phyloP scores from a whole-genome alignment of 2,888 invertebrate genomes.

The Nycteola revayana region DNA sequence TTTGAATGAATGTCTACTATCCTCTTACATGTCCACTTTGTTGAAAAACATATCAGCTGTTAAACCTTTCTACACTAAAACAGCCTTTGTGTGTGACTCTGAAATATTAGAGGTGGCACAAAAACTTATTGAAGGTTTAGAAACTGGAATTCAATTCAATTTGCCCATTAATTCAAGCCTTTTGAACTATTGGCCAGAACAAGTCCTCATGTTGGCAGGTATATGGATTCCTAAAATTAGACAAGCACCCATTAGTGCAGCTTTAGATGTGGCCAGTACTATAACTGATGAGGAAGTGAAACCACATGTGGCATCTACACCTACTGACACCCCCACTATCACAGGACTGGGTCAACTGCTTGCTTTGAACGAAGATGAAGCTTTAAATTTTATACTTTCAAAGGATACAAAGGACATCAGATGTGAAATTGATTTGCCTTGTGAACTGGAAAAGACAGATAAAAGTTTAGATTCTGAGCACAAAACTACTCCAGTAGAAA shows the following conservation, averaged over 20 bases:
- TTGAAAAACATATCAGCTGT: constrained; percentile 88
- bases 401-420: constrained; percentile 61
- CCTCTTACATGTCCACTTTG: constrained; percentile 93
- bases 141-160: constrained; percentile 87
- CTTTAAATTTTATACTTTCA: constrained; percentile 85
- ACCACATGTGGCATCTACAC: constrained; percentile 60
- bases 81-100: constrained; percentile 91
- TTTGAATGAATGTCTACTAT: constrained; percentile 92
- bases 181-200: constrained; percentile 93
- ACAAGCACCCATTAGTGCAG: constrained; percentile 88
- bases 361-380: constrained; percentile 86
- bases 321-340: constrained; percentile 53
- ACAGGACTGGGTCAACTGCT: constrained; percentile 74
- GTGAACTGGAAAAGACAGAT: too few relatives aligned
- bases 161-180: constrained; percentile 92
- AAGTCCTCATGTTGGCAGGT: constrained; percentile 91
- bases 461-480: constrained; percentile 10
- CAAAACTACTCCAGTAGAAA: constrained; percentile 28
- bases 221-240: constrained; percentile 91
- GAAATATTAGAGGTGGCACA: constrained; percentile 91
- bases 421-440: constrained; percentile 25
- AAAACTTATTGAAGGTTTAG: constrained; percentile 88
- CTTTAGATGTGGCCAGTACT: constrained; percentile 89
- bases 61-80: constrained; percentile 90
- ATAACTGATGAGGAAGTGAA: constrained; percentile 74